phyloP scores from a whole-genome alignment of 2,888 invertebrate species.

The Cosmorhoe ocellata region DNA sequence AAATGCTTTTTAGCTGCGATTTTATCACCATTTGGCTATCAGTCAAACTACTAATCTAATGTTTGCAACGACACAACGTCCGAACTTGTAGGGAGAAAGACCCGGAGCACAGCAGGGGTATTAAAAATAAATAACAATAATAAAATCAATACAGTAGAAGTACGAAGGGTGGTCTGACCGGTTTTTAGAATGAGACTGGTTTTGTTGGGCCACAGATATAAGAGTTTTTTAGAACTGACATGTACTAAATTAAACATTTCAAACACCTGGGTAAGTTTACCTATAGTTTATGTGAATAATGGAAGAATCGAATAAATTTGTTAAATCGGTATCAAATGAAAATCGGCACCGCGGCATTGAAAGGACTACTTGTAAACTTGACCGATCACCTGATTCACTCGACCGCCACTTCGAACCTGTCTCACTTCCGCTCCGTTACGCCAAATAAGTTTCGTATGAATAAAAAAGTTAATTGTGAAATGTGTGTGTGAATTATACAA shows the following conservation, averaged over 20 bases:
- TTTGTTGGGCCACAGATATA: constrained; percentile 21
- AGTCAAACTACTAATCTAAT: constrained; percentile 8
- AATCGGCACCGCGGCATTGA: constrained; percentile 30
- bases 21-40: background rate
- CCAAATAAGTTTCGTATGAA: constrained; percentile 46
- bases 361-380: constrained; percentile 45
- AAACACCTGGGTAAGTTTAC: no score
- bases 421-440: constrained; percentile 53
- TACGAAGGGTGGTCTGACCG: constrained; percentile 39
- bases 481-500: constrained; percentile 19
- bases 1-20: no score
- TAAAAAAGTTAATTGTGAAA: constrained; percentile 42
- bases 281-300: no score
- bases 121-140: constrained; percentile 42
- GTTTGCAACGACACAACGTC: constrained; percentile 20
- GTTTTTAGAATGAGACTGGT: constrained; percentile 30
- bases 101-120: constrained; percentile 25
- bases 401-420: constrained; percentile 42
- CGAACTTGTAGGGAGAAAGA: constrained; percentile 21
- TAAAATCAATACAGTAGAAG: constrained; percentile 42
- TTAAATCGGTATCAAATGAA: background rate
- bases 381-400: constrained; percentile 48
- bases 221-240: constrained; percentile 17
- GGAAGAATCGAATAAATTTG: background rate
- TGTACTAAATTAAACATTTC: constrained; percentile 2